Conservation (phyloP, 2,797 vertebrate species). For the Cichlasoma orientale region DNA sequence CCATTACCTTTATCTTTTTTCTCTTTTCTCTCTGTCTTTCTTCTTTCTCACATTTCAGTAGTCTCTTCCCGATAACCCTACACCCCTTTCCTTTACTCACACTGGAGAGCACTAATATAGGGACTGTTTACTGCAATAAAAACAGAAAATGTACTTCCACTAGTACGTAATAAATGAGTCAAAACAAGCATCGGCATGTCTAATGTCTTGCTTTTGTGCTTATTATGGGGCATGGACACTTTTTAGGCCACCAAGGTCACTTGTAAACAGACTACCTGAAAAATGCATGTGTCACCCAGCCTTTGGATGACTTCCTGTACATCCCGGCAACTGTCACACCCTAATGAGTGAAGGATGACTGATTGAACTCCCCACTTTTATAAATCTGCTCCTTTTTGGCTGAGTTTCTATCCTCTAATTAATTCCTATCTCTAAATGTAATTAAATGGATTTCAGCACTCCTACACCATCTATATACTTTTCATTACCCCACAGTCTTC, state of each 20-base stretch:
- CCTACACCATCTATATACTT: slow-evolving; percentile 75
- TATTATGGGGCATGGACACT: not conserved
- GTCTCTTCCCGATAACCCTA: no score
- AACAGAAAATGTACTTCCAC: not conserved
- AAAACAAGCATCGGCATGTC: not conserved
- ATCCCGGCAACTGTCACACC: slow-evolving; percentile 35
- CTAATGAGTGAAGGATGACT: slow-evolving; percentile 65
- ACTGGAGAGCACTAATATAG: not conserved
- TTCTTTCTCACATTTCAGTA: no score
- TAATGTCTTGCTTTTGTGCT: not conserved
- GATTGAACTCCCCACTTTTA: slow-evolving; percentile 55
- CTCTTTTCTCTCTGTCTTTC: no score
- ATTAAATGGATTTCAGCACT: slow-evolving; percentile 76
- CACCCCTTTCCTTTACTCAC: not conserved
- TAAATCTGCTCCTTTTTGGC: slow-evolving; percentile 69
- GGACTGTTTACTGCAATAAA: not conserved
- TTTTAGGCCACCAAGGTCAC: not conserved
- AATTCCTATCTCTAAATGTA: slow-evolving; percentile 74
- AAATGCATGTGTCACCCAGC: slow-evolving; percentile 18
- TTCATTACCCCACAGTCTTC: slow-evolving; percentile 65
- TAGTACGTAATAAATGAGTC: not conserved
- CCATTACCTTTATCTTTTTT: no score
- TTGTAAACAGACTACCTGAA: slow-evolving; percentile 16
- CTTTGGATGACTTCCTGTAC: slow-evolving; percentile 41
- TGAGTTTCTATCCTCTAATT: slow-evolving; percentile 62